A percentile compares a stretch with the other conserved stretches of the same genome.
Evolutionary conservation across 2,888 invertebrate genomes (phyloP).

Genomic region (Drosophila subsilvestris): DNA sequence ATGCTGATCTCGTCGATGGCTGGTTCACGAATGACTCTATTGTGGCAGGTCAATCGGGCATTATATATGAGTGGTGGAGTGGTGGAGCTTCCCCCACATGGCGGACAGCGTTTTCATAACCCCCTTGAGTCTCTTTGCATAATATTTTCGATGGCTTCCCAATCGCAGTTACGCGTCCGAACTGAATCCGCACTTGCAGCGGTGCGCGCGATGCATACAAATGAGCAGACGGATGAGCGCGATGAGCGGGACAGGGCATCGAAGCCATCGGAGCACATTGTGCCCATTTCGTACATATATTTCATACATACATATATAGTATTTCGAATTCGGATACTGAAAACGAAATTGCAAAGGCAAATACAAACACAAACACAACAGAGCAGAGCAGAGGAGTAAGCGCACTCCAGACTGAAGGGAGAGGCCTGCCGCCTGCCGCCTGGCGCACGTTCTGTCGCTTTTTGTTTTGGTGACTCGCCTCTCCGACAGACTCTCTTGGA

Average conservation of each 20-base stretch:
- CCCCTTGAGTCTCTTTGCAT: slow-evolving; percentile 70
- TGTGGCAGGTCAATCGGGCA: slow-evolving; percentile 55
- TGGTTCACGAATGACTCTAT: slow-evolving; percentile 70
- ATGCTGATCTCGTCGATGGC: slow-evolving; percentile 51
- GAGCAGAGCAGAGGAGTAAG: too few relatives aligned
- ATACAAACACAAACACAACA: slow-evolving; percentile 23
- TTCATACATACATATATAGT: slow-evolving; percentile 22
- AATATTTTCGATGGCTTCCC: slow-evolving; percentile 75
- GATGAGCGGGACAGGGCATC: slow-evolving; percentile 16
- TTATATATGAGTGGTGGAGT: slow-evolving; percentile 64
- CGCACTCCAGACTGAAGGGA: slow-evolving; percentile 23
- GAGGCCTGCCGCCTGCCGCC: slow-evolving; percentile 23
- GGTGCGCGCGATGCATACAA: slow-evolving; percentile 66
- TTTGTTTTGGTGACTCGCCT: background rate
- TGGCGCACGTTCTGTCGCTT: slow-evolving; percentile 66
- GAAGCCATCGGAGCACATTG: slow-evolving; percentile 37
- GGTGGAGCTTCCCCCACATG: slow-evolving; percentile 2
- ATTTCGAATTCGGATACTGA: slow-evolving; percentile 58
- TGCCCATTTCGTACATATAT: slow-evolving; percentile 47
- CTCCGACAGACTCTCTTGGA: slow-evolving; percentile 57
- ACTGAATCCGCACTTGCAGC: slow-evolving; percentile 37
- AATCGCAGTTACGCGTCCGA: slow-evolving; percentile 49
- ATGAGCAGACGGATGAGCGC: slow-evolving; percentile 43
- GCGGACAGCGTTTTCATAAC: slow-evolving; percentile 51
- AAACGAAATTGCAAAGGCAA: slow-evolving; percentile 70